Conservation (phyloP, 2,888 invertebrate species). For the Heliconius charithonia region DNA sequence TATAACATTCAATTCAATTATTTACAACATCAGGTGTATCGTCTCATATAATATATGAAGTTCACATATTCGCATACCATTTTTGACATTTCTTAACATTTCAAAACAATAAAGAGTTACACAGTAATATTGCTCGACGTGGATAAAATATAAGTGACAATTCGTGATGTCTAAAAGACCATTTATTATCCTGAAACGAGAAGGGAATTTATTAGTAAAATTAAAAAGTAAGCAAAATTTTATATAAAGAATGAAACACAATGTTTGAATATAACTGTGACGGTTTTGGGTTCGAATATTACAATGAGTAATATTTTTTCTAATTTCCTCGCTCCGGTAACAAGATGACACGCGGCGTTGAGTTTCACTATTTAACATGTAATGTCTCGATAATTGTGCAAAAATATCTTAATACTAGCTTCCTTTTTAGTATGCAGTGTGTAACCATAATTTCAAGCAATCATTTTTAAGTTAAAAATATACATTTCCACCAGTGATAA, state of each 20-base stretch:
- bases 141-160: neutral
- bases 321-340: neutral
- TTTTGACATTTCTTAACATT: slow-evolving; percentile 11
- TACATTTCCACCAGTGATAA: no score
- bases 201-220: no score
- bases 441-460: no score
- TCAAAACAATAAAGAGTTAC: neutral
- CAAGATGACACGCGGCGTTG: neutral
- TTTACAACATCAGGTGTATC: neutral
- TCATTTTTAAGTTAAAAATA: no score
- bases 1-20: neutral
- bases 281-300: no score
- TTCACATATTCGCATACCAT: neutral
- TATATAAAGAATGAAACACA: no score
- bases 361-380: neutral
- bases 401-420: no score
- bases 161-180: neutral
- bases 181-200: neutral
- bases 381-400: no score
- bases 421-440: no score
- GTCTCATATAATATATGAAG: neutral
- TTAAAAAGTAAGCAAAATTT: no score
- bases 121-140: neutral
- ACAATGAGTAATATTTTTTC: neutral
- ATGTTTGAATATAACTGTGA: no score